Conservation (phyloP, 2,888 invertebrate genomes). For the Fissipunctia ypsillon region DNA sequence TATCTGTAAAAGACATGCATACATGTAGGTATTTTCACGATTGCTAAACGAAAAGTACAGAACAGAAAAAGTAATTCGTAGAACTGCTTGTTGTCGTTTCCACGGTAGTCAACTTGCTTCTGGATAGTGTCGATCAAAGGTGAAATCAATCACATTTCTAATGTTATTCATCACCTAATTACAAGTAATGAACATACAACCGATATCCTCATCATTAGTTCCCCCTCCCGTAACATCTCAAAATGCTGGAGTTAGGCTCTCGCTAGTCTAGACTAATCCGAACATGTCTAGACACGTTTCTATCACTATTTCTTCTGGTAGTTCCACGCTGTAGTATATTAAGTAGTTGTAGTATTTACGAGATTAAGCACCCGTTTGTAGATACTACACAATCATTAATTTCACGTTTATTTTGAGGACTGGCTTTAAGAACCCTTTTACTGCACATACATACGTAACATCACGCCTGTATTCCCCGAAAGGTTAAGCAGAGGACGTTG, state of each 20-base stretch:
- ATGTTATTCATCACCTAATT: neutral
- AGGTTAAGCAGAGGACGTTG: too few species aligned
- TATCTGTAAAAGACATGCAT: too few species aligned
- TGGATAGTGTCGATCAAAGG: neutral
- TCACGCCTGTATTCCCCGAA: too few species aligned
- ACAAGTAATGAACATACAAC: neutral
- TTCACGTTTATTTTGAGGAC: neutral
- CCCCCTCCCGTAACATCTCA: neutral
- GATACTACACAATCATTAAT: neutral
- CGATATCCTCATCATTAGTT: neutral
- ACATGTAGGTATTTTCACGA: too few species aligned
- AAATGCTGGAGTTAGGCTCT: neutral
- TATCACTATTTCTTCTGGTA: constrained; percentile 12
- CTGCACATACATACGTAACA: too few species aligned
- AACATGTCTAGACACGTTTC: constrained; percentile 40
- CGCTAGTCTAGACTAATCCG: constrained; percentile 20
- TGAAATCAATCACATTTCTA: neutral
- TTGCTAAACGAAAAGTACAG: neutral
- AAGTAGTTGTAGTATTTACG: neutral
- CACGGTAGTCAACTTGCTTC: neutral
- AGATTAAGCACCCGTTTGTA: constrained; percentile 9
- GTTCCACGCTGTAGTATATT: neutral
- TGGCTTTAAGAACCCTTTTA: neutral
- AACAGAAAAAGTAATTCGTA: neutral
- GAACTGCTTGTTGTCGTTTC: neutral